Conservation (phyloP, 2,113 vertebrate genomes). For the Varanus komodoensis region DNA sequence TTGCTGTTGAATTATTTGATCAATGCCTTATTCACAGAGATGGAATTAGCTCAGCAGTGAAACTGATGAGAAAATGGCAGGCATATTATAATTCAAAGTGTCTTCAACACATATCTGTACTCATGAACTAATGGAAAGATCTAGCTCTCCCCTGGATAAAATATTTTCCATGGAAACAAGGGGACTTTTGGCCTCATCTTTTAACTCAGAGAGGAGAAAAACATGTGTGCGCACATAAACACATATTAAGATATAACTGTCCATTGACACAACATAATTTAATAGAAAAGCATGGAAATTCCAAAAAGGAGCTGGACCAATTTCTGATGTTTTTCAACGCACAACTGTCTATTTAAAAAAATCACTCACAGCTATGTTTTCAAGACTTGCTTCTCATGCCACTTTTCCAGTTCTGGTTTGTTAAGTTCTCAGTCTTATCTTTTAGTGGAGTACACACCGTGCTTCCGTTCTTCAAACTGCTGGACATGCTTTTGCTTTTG, state of each 20-base stretch:
- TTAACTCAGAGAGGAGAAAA: neutral
- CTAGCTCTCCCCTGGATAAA: neutral
- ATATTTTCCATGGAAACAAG: neutral
- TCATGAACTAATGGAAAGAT: neutral
- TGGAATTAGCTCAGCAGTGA: neutral
- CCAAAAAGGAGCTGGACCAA: neutral
- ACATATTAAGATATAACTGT: neutral
- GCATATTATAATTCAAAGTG: neutral
- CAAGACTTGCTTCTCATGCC: neutral
- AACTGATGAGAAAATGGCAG: neutral
- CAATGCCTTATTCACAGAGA: too few relatives aligned
- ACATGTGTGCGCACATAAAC: too few relatives aligned
- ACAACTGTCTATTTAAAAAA: too few relatives aligned
- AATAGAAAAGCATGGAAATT: neutral
- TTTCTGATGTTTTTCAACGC: neutral
- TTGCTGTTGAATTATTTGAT: neutral
- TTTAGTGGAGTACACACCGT: neutral
- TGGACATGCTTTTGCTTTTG: neutral
- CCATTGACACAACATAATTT: neutral
- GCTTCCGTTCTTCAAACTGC: neutral
- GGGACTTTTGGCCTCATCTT: neutral
- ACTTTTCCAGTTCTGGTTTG: neutral
- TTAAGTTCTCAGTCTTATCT: neutral
- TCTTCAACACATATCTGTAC: neutral
- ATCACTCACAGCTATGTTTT: neutral